A percentile compares a stretch with the other conserved stretches of the same genome.
Evolutionary conservation across 2,113 vertebrate genomes (phyloP).

Genomic region (Ageneiosus marmoratus): DNA sequence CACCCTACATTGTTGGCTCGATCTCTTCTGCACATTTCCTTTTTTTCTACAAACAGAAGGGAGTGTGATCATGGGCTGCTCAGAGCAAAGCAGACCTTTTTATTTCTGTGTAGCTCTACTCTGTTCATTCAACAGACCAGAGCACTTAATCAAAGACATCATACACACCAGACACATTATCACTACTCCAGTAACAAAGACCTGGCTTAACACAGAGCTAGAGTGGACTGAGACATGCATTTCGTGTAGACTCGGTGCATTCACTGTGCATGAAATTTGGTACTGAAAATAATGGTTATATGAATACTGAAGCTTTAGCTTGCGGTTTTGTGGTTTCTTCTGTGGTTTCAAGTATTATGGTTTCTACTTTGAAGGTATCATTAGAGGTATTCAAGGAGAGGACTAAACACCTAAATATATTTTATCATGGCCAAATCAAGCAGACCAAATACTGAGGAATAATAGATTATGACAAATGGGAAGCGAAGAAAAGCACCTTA

Average conservation of each 20-base stretch:
- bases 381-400: background rate
- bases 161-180: background rate
- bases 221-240: background rate
- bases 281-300: background rate
- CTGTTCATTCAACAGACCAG: conserved; percentile 37
- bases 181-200: conserved; percentile 11
- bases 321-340: too few species aligned
- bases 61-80: conserved; percentile 18
- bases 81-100: conserved; percentile 42
- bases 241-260: background rate
- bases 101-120: conserved; percentile 51
- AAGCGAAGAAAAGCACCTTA: background rate
- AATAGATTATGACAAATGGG: background rate
- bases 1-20: background rate
- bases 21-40: background rate
- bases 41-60: background rate
- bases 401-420: background rate
- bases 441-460: background rate
- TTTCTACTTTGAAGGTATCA: background rate
- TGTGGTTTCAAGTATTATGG: background rate
- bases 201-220: conserved; percentile 12
- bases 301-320: background rate
- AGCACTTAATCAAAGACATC: conserved; percentile 51
- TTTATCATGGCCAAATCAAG: background rate
- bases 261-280: background rate